Evolutionary conservation across 92 coral and sea anemone species (phyloP), one percentile per base, ranked within the genome.

Genomic region (Epizoanthus illoricatus): DNA sequence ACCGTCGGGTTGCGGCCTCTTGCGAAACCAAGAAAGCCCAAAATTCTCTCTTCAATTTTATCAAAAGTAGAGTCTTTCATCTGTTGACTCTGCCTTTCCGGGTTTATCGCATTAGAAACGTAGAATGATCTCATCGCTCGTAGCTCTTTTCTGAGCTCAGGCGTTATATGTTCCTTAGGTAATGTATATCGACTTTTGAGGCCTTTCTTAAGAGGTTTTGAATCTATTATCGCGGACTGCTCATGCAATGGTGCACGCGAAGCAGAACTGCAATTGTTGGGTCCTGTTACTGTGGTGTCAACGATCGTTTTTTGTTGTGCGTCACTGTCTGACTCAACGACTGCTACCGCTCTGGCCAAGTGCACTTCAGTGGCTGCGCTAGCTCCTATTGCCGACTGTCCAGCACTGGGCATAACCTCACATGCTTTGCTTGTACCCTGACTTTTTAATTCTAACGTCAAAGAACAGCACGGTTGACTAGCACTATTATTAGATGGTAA

Each of bases 21-120:
- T 36, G 55, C 58, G 79, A 74, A 74, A 74, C 80, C 80, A 42
- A 74, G 80, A 49, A 74, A 74, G 63, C 80, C 23, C 80, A 74
- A 49, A 42, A 74, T 40, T 74, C 80, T 40, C 39, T 74, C 80
- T 42, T 74, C 56, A 17, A 74, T n/a, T 74, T 74, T 74, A 49
- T 49, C 56, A 42, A 74, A 42, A 49, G 63, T 74, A 33, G 80
- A 42, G 39, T 74, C 61, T 40, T n/a, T 74, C 45, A 74, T 40
- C 60, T 74, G 39, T 42, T n/a, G 56, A 74, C 80, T 49, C 24
- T 74, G 45, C 56, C 80, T 74, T n/a, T 40, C 63, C 56, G 80
- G 80, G 64, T 74, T 74, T 74, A 74, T 74, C 23, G 45, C 80
- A 74, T 58, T 13, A 40, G 64, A 68, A 41, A 28, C 24, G 64